Percentiles rank a stretch among this genome's conserved stretches.
These are phyloP conservation scores for Callopanchax toddi DNA, from an alignment of 2,113 vertebrate genomes.

Conservation along the genomic window DNA sequence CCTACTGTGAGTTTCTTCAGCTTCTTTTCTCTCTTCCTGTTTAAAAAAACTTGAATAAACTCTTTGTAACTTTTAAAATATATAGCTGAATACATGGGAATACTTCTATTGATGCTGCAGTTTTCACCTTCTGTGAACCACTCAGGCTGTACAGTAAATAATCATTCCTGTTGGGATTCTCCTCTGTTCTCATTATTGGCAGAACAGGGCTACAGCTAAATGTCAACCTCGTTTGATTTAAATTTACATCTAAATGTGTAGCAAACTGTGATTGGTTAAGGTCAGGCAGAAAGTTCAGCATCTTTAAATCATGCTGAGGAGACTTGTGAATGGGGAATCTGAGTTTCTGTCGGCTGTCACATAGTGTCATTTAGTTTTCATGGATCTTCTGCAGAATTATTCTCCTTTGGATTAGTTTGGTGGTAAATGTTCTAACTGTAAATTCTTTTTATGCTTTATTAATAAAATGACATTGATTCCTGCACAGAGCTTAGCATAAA, in stretches of 20 bases:
- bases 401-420: conserved; percentile 6
- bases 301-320: conserved; percentile 45
- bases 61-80: not conserved
- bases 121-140: conserved; percentile 17
- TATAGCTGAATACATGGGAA: not conserved
- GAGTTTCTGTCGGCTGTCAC: conserved; percentile 12
- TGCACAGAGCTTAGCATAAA: not conserved
- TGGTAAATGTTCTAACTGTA: not conserved
- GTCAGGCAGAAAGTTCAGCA: conserved; percentile 40
- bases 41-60: conserved; percentile 16
- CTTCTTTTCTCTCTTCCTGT: not conserved
- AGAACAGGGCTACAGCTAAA: conserved; percentile 21
- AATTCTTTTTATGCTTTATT: not conserved
- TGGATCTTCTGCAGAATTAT: conserved; percentile 1
- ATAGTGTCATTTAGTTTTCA: conserved; percentile 7
- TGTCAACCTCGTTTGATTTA: conserved; percentile 32
- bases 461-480: conserved; percentile 7
- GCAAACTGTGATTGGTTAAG: conserved; percentile 39
- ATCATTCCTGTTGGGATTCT: conserved; percentile 15
- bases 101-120: conserved; percentile 9
- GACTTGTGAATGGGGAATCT: conserved; percentile 52
- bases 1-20: conserved; percentile 88
- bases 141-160: conserved; percentile 28
- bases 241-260: conserved; percentile 37
- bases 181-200: conserved; percentile 21